Evolutionary conservation across 1,140 invertebrate genomes (phyloP), one percentile per base, ranked within the genome.

Genomic region (Platyscapa corneri): DNA sequence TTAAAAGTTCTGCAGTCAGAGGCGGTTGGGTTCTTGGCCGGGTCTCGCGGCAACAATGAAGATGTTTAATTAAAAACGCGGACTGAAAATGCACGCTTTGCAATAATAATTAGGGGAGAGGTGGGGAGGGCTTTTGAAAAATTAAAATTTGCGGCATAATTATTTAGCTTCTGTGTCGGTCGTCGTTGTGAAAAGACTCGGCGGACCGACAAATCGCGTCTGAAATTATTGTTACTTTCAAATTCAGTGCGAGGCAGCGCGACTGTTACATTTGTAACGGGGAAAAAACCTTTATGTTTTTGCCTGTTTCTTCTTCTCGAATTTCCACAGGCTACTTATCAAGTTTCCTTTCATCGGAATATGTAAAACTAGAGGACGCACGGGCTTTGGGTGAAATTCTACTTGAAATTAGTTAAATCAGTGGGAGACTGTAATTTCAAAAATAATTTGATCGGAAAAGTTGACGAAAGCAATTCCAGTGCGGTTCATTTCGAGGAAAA

Each of bases 401-500:
- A 27, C 37, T 74, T 74, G 20, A 74, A 42, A 42, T 74, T 74
- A 42, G 70, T 42, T 42, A 42, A 74, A 74, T 74, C 39, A 8
- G 7, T 1, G 8, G 1, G 37, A 74, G n/a, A 37, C 10, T n/a
- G 37, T n/a, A n/a, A n/a, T 42, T 74, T 74, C n/a, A 42, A 74
- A 74, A 74, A 74, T 74, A 74, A 42, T 74, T 74, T 74, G 6
- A n/a, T n/a, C n/a, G 34, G n/a, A 74, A 42, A 74, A 74, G n/a
- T 74, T 42, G 23, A 74, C 8, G 42, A 42, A 39, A n/a, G n/a
- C n/a, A 74, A 74, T 42, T 74, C 14, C 70, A 23, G 37, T n/a
- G 8, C 34, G 5, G 20, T 37, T 37, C 20, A 70, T 70, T 37
- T 32, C 3, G 3, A 2, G 34, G 1, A 23, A 23, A 37, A 37